These are phyloP conservation scores for Campylomormyrus numenius DNA, from an alignment of 2,113 vertebrate genomes.

Conservation along the genomic window DNA sequence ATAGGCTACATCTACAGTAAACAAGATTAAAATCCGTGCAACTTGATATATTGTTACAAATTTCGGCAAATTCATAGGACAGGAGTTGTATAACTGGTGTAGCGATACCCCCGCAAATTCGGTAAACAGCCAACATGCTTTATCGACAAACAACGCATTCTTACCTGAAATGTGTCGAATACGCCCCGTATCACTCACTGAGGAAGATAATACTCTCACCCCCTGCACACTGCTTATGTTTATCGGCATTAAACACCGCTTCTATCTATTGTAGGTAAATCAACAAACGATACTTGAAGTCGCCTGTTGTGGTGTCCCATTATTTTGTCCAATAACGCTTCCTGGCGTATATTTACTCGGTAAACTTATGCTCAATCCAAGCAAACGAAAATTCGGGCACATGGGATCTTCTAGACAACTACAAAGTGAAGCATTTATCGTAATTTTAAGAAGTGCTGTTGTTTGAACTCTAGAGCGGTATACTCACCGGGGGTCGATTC, in stretches of 20 bases:
- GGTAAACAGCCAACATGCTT: not conserved
- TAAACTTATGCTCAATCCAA: conserved; percentile 6
- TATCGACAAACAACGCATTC: not conserved
- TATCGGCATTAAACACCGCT: not conserved
- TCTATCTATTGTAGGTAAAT: not conserved
- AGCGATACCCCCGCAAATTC: not conserved
- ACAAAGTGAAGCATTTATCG: conserved; percentile 1
- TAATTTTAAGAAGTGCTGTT: not conserved
- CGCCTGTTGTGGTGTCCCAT: not conserved
- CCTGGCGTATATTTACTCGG: not conserved
- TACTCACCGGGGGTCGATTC: conserved; percentile 78
- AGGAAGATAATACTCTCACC: not conserved
- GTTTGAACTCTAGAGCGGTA: conserved; percentile 6
- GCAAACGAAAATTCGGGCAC: not conserved
- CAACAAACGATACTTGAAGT: not conserved
- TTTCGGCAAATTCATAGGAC: not conserved
- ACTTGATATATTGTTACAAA: not conserved
- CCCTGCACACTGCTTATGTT: not conserved
- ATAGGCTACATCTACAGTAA: not conserved
- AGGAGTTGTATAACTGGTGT: not conserved
- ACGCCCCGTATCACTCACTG: not conserved
- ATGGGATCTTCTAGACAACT: not conserved
- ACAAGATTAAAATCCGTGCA: not conserved
- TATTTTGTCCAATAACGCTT: not conserved
- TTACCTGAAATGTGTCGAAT: not conserved